Evolutionary conservation across 2,888 invertebrate species (phyloP).

Genomic region (Drosophila limbata): DNA sequence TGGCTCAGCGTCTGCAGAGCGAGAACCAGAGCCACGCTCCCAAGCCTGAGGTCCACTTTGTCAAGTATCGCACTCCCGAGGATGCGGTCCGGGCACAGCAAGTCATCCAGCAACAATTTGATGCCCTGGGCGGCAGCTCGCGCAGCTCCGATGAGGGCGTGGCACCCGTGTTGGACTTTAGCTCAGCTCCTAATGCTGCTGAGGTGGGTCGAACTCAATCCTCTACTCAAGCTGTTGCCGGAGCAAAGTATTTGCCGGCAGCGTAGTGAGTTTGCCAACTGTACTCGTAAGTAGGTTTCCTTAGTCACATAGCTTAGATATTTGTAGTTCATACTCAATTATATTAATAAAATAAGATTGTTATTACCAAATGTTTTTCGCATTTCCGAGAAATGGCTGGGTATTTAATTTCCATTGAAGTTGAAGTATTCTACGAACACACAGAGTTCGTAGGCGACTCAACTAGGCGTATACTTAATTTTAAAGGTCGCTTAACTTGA

Average conservation of each 20-base stretch:
- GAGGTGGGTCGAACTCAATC: constrained; percentile 4
- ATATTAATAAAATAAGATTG: constrained; percentile 44
- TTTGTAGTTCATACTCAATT: constrained; percentile 30
- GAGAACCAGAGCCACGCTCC: constrained; percentile 57
- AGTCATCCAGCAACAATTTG: constrained; percentile 79
- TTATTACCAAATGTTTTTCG: constrained; percentile 18
- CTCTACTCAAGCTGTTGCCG: constrained; percentile 1
- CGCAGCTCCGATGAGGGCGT: constrained; percentile 77
- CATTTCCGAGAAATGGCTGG: constrained; percentile 1
- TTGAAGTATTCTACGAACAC: background rate
- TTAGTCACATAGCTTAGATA: constrained; percentile 29
- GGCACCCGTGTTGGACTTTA: constrained; percentile 77
- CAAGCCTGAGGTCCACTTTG: constrained; percentile 82
- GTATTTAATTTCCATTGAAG: constrained; percentile 38
- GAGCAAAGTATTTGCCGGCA: constrained; percentile 63
- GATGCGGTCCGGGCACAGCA: constrained; percentile 81
- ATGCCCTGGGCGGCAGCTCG: constrained; percentile 75
- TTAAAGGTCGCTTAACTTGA: background rate
- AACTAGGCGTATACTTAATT: constrained; percentile 13
- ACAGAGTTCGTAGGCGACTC: background rate
- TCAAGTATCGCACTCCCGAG: constrained; percentile 81
- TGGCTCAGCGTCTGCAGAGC: constrained; percentile 71
- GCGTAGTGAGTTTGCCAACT: constrained; percentile 32
- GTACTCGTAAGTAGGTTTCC: constrained; percentile 12
- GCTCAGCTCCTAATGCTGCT: constrained; percentile 44